phyloP scores from a whole-genome alignment of 2,113 vertebrate species.

The Paradisaea rubra region DNA sequence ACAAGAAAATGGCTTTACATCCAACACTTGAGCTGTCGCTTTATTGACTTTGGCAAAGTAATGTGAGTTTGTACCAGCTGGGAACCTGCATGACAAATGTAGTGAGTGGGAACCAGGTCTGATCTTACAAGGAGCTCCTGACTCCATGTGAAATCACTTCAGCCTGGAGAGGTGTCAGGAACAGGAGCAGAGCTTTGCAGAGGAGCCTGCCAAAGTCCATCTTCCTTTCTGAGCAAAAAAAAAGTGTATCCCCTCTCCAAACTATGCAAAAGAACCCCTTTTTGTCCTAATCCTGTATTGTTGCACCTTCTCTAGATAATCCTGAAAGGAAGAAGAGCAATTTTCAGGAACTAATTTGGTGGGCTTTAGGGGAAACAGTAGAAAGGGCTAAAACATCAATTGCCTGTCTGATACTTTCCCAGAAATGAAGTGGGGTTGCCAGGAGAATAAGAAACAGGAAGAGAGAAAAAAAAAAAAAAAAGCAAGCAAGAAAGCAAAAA shows the following conservation, averaged over 20 bases:
- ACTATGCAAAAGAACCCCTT: rapidly evolving
- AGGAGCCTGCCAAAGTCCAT: background rate
- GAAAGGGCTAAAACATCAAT: background rate
- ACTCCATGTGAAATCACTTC: background rate
- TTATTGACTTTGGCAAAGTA: background rate
- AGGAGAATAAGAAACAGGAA: background rate
- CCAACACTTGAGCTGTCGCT: background rate
- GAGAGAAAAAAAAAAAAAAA: rapidly evolving
- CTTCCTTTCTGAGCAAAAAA: background rate
- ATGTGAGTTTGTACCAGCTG: background rate
- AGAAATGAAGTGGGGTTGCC: background rate
- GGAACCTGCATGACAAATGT: background rate
- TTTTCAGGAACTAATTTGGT: background rate
- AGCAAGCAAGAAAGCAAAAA: background rate
- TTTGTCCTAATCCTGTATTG: background rate
- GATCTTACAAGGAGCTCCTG: background rate
- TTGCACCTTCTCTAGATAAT: background rate
- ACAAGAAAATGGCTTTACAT: background rate
- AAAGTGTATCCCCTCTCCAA: background rate
- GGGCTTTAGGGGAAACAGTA: background rate
- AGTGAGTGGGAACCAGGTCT: background rate
- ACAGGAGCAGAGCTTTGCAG: background rate
- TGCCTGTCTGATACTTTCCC: background rate
- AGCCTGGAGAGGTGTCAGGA: background rate
- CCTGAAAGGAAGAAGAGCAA: background rate